Evolutionary conservation across 1,140 invertebrate species (phyloP), one percentile per base, ranked within the genome.

Genomic region (Spodoptera frugiperda): DNA sequence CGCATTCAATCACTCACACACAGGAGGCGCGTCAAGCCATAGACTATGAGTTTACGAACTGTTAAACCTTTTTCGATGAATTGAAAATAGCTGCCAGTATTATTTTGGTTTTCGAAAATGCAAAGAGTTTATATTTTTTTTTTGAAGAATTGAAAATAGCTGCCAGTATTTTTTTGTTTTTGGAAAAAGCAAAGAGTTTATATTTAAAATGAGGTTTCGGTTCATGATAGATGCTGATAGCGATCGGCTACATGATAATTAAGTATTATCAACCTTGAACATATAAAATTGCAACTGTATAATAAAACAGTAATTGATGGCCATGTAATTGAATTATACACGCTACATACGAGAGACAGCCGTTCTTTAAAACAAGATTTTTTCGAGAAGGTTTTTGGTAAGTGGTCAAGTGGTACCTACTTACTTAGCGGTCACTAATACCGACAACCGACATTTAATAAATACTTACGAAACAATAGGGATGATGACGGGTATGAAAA

Each of bases 1-100:
- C 82, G 88, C 90, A 91, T 92, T 92, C 92, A 92, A 92, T 92
- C 91, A 91, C 86, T 88, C 84, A 82, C 79, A 77, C 84, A 85
- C 84, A 86, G 82, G 77, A 73, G 83, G 82, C 79, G 79, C 78
- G 81, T 82, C 65, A 55, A 57, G 74, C 63, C 87, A 88, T 67
- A 91, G 87, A 90, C 78, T 87, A 88, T 72, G 61, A 54, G 44
- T 53, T 51, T 59, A 53, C 44, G 49, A 72, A 57, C 46, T 54
- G 46, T 68, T 15, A 71, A 81, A 30, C 67, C 72, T 67, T 48
- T 65, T 17, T 25, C 30, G 63, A 3, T 49, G 17, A 10, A 3
- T 49, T 67, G 2, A 21, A 48, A 49, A 49, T 46, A 44, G 19
- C 44, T 61, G 57, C 15, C 57, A 15, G 57, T 25, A 4, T 48